Evolutionary conservation across 2,888 invertebrate species (phyloP), one percentile per base, ranked within the genome.

Genomic region (Orthonevra nobilis): DNA sequence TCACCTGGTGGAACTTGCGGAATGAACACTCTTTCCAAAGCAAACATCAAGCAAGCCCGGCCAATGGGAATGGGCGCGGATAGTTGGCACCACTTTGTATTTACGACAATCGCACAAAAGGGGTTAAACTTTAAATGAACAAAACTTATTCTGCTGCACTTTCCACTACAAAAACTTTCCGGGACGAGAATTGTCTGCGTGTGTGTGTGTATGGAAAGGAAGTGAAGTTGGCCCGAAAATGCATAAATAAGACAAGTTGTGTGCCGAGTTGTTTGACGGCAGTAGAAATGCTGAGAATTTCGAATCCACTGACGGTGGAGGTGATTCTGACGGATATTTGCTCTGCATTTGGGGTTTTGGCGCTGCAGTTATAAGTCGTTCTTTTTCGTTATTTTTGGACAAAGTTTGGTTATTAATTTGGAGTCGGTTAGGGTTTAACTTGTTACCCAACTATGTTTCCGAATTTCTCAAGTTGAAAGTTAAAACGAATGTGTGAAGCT

Each of bases 111-210:
- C 66, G 60, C 48, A 72, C 64, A 66, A 54, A 66, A 79, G 63
- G 64, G 60, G 64, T 66, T 72, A 60, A 79, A 79, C 77, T 79
- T 79, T 72, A 79, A 79, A 79, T 79, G 72, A 79, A 79, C 77
- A 79, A 72, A 79, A 79, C 72, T 77, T 77, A n/a, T n/a, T 72
- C 12, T 44, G 52, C 32, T 63, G 75, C 61, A 69, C 58, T 68
- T 74, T 66, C 50, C 61, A 69, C 70, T 42, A 58, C 34, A 63
- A 70, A 58, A 70, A 77, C 48, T 77, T 72, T 54, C 54, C 28
- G 34, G 20, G 38, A 7, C 42, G 54, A 36, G 34, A 52, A 61
- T 30, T 61, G 54, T 34, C 34, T 12, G 26, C 10, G 14, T 50
- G 34, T 19, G 15, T 50, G 20, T 42, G 56, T 26, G 46, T 26